Evolutionary conservation across 2,888 invertebrate species (phyloP).

Genomic region (Xanthia togata): DNA sequence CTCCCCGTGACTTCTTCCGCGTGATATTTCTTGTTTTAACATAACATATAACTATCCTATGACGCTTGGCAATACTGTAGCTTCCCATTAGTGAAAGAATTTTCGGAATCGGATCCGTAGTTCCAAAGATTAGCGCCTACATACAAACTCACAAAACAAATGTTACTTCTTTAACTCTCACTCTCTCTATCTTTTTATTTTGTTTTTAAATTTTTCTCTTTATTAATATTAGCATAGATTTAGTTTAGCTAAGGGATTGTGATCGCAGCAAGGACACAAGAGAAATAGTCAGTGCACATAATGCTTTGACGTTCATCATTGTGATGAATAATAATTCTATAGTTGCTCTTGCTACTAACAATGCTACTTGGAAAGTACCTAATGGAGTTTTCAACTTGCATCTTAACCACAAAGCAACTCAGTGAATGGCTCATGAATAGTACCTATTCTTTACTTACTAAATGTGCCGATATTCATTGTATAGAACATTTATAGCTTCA

Average conservation of each 20-base stretch:
- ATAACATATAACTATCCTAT: neutral
- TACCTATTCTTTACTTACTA: conserved; percentile 1
- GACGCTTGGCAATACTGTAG: neutral
- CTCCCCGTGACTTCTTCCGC: too few species aligned
- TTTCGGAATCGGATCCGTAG: neutral
- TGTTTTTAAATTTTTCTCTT: too few species aligned
- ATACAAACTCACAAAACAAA: too few species aligned
- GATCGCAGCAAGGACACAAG: neutral
- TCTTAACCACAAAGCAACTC: conserved; percentile 8
- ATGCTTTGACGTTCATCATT: conserved; percentile 19
- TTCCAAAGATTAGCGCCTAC: neutral
- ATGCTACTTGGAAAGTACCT: conserved; percentile 19
- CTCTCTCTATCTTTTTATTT: too few species aligned
- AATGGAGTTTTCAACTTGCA: conserved; percentile 19
- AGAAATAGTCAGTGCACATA: neutral
- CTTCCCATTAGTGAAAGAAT: neutral
- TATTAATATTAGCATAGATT: neutral
- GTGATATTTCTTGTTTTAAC: neutral
- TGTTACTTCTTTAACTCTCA: too few species aligned
- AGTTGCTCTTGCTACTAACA: conserved; percentile 6
- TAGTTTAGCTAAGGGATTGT: neutral
- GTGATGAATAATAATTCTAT: conserved; percentile 1
- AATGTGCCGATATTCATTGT: conserved; percentile 19
- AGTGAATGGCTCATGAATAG: conserved; percentile 25
- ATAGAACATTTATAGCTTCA: conserved; percentile 33